Conservation (phyloP, 2,888 invertebrate genomes). For the Cybosia mesomella region DNA sequence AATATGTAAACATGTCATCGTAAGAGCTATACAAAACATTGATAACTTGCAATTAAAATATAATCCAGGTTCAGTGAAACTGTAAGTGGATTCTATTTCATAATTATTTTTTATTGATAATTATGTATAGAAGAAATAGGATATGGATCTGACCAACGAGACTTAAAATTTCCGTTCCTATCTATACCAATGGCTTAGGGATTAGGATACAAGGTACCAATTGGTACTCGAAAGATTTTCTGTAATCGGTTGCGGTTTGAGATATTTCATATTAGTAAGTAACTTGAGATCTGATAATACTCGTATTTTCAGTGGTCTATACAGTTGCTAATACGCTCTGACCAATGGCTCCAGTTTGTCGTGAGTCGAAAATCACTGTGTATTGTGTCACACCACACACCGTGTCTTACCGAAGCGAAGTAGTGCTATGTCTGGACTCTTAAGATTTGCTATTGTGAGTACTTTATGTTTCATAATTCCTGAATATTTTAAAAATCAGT, state of each 20-base stretch:
- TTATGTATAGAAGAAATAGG: too few relatives aligned
- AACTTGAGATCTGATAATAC: not conserved
- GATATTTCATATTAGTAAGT: slow-evolving; percentile 8
- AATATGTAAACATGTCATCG: too few relatives aligned
- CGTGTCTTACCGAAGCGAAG: slow-evolving; percentile 45
- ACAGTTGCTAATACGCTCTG: slow-evolving; percentile 22
- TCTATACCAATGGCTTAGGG: too few relatives aligned
- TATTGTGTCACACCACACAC: slow-evolving; percentile 25
- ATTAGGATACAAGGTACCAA: too few relatives aligned
- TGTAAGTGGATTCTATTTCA: too few relatives aligned
- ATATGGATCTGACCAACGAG: too few relatives aligned
- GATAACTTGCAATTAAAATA: too few relatives aligned
- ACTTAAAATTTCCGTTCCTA: too few relatives aligned
- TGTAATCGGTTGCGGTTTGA: not conserved
- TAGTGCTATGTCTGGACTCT: slow-evolving; percentile 59
- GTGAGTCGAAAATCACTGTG: slow-evolving; percentile 19
- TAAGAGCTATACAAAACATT: too few relatives aligned
- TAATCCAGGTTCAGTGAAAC: too few relatives aligned
- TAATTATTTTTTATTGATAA: too few relatives aligned
- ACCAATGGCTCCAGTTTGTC: slow-evolving; percentile 24
- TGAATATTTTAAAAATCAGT: not conserved
- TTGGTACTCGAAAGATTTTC: too few relatives aligned
- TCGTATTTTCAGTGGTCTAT: slow-evolving; percentile 11
- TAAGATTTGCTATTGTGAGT: slow-evolving; percentile 60
- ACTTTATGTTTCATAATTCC: slow-evolving; percentile 24